Percentiles rank a stretch among this genome's conserved stretches.
These are phyloP conservation scores for Crotalus tigris DNA, from an alignment of 2,113 vertebrate species.

Conservation along the genomic window DNA sequence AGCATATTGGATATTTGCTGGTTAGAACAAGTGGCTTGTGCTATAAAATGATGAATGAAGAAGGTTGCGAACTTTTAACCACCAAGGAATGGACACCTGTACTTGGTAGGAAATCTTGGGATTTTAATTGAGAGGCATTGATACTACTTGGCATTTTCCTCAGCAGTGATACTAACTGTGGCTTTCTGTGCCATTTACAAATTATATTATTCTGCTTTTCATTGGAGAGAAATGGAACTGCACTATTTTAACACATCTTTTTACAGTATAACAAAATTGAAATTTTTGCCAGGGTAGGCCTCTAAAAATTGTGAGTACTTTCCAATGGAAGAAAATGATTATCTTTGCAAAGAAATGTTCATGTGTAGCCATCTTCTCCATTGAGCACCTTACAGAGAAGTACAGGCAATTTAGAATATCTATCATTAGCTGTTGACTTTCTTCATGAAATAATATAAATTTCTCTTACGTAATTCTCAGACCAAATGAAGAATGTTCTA, in stretches of 20 bases:
- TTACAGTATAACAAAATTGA: neutral
- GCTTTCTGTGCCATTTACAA: slow-evolving; percentile 2
- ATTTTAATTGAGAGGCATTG: neutral
- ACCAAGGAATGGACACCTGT: neutral
- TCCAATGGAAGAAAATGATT: neutral
- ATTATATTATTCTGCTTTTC: neutral
- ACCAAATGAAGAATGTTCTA: neutral
- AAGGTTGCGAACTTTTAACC: neutral
- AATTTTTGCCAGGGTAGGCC: neutral
- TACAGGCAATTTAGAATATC: neutral
- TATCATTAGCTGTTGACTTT: neutral
- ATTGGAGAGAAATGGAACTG: neutral
- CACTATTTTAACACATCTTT: neutral
- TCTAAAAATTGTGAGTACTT: neutral
- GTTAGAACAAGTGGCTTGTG: too few species aligned
- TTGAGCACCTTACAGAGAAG: neutral
- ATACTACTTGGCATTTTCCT: slow-evolving; percentile 1
- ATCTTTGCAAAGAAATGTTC: neutral
- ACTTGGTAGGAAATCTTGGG: neutral
- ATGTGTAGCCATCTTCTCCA: neutral
- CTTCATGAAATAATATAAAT: neutral
- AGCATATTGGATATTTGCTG: neutral
- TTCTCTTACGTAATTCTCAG: neutral
- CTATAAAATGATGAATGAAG: neutral
- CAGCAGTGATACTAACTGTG: neutral